Conservation (phyloP, 2,113 vertebrate species). For the Phaethornis superciliosus region DNA sequence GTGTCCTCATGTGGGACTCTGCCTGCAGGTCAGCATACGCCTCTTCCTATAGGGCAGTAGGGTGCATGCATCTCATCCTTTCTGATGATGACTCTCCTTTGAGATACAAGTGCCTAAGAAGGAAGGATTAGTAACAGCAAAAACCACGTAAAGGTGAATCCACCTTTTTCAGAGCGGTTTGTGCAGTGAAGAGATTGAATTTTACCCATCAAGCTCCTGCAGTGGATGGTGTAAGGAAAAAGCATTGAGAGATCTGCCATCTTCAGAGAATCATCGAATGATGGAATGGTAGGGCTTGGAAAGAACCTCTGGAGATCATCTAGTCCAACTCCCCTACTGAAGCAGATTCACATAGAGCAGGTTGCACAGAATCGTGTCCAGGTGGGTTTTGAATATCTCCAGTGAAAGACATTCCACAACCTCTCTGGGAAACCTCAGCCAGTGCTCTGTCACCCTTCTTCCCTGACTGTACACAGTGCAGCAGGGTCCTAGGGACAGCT, state of each 20-base stretch:
- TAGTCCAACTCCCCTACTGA: no score
- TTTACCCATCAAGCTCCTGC: background rate
- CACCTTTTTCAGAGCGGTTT: background rate
- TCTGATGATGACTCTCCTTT: background rate
- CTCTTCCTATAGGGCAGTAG: background rate
- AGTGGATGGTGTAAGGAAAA: background rate
- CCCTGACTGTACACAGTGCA: background rate
- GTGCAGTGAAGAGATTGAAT: background rate
- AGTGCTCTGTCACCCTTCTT: background rate
- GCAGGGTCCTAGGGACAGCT: background rate
- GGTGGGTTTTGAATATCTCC: no score
- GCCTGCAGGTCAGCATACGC: background rate
- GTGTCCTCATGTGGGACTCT: rapidly evolving
- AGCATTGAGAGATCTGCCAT: background rate
- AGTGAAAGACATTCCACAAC: no score
- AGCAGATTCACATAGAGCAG: no score
- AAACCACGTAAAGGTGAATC: background rate
- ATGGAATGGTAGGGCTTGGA: no score
- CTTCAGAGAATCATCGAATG: background rate
- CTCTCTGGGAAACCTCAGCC: no score
- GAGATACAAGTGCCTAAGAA: background rate
- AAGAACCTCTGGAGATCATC: no score
- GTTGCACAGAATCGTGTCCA: no score
- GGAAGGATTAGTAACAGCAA: background rate
- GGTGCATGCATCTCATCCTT: rapidly evolving